Percentiles rank a stretch among this genome's conserved stretches.
These are phyloP conservation scores for Cuniculus paca DNA, from an alignment of 2,797 vertebrate species.

Conservation along the genomic window DNA sequence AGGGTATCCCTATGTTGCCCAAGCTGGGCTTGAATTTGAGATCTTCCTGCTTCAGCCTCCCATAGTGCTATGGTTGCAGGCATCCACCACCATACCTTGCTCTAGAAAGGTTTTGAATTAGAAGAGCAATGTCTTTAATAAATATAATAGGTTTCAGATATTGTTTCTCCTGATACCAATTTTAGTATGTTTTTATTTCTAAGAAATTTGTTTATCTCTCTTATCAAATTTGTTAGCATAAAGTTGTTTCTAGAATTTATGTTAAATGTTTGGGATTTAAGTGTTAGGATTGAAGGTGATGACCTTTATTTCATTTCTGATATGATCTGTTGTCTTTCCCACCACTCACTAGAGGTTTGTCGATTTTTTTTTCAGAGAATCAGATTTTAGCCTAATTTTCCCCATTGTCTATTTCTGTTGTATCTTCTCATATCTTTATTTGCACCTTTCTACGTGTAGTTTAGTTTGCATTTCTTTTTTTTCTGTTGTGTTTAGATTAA, in stretches of 20 bases:
- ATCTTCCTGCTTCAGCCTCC: too few species aligned
- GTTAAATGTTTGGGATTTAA: not conserved
- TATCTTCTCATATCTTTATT: not conserved
- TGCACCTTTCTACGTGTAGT: not conserved
- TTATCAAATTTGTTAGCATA: not conserved
- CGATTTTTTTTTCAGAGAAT: not conserved
- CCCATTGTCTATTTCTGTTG: not conserved
- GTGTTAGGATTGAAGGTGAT: not conserved
- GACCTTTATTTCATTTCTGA: not conserved
- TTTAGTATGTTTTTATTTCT: not conserved
- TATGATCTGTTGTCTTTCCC: not conserved
- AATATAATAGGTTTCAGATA: not conserved
- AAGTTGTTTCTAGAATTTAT: not conserved
- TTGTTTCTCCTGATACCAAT: not conserved
- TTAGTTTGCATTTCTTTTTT: not conserved
- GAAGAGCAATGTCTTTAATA: not conserved
- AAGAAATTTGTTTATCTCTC: not conserved
- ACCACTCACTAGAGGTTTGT: not conserved
- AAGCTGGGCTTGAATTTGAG: too few species aligned
- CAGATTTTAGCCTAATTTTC: not conserved
- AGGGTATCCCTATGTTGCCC: too few species aligned
- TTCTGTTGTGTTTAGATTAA: not conserved
- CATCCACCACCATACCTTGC: not conserved
- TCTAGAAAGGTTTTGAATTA: not conserved
- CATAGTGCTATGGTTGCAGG: not conserved